A percentile compares a stretch with the other conserved stretches of the same genome.
Conservation (phyloP, 2,888 invertebrate species). For the Gandaritis pyraliata region DNA sequence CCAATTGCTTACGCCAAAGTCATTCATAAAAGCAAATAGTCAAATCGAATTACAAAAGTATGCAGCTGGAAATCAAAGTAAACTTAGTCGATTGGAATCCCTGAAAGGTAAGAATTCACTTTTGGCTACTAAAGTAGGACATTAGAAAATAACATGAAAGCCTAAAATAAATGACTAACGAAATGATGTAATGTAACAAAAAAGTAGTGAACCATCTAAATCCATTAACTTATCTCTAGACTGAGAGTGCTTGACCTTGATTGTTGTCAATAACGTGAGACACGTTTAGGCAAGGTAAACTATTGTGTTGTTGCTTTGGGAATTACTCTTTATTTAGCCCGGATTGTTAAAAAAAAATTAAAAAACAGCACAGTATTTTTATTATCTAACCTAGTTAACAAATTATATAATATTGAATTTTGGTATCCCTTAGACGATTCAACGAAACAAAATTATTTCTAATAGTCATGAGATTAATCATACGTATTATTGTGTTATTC, state of each 20-base stretch:
- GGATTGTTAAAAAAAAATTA: not conserved
- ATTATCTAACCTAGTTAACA: no score
- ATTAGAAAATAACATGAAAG: not conserved
- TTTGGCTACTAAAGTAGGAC: not conserved
- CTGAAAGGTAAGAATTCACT: conserved; percentile 72
- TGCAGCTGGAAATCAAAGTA: conserved; percentile 79
- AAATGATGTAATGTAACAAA: not conserved
- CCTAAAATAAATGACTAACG: not conserved
- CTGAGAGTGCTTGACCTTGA: conserved; percentile 15
- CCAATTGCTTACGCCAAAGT: conserved; percentile 91
- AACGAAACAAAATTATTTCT: no score
- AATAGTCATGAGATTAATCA: no score
- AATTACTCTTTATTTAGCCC: not conserved
- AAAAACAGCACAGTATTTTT: no score
- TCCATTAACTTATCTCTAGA: not conserved
- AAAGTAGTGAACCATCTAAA: conserved; percentile 9
- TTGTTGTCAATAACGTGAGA: conserved; percentile 17
- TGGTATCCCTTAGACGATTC: no score
- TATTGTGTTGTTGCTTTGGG: conserved; percentile 9
- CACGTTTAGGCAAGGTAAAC: conserved; percentile 18
- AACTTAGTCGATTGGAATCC: conserved; percentile 86
- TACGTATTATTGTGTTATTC: no score
- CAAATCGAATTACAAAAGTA: conserved; percentile 89
- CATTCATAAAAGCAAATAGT: conserved; percentile 96
- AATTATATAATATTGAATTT: no score